A percentile compares a stretch with the other conserved stretches of the same genome.
Conservation (phyloP, 2,797 vertebrate species). For the Spizella passerina region DNA sequence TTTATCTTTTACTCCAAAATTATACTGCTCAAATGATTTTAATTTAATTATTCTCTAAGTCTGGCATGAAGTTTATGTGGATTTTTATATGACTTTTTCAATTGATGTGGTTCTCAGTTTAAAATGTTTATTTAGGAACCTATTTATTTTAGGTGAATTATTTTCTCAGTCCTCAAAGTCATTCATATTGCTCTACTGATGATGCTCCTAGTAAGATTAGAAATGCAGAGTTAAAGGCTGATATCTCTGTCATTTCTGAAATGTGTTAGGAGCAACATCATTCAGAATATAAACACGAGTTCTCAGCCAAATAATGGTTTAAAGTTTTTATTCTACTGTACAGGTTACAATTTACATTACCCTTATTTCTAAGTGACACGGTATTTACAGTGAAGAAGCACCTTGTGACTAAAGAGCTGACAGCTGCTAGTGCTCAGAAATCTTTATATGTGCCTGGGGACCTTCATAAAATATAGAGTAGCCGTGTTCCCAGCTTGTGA, state of each 20-base stretch:
- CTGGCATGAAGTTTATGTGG: not conserved
- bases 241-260: not conserved
- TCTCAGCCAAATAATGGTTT: not conserved
- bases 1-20: not conserved
- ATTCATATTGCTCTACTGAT: not conserved
- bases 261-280: not conserved
- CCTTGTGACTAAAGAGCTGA: conserved; percentile 71
- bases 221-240: not conserved
- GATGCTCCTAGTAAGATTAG: not conserved
- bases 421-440: conserved; percentile 66
- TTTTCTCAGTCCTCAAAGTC: not conserved
- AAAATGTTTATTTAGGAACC: not conserved
- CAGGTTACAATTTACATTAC: conserved; percentile 28
- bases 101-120: not conserved
- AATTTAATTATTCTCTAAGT: not conserved
- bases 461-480: conserved; percentile 28
- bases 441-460: conserved; percentile 51
- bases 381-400: conserved; percentile 40
- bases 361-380: conserved; percentile 50
- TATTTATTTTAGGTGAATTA: not conserved
- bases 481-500: conserved; percentile 44
- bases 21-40: not conserved
- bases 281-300: not conserved
- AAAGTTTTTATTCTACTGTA: not conserved
- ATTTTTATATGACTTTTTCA: not conserved